These are phyloP conservation scores for Nymphalis io DNA, from an alignment of 1,140 invertebrate genomes.

Conservation along the genomic window DNA sequence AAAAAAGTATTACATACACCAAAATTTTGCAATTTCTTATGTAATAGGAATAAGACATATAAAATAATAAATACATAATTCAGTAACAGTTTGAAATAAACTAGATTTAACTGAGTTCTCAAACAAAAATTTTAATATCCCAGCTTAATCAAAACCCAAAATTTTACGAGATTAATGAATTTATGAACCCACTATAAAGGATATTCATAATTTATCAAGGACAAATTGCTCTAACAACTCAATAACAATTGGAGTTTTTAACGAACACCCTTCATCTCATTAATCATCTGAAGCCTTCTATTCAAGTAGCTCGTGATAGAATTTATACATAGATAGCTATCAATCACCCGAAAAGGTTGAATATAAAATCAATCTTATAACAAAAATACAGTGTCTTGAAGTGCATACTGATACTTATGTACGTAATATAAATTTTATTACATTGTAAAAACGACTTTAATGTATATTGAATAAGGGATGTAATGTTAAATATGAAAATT, in stretches of 20 bases:
- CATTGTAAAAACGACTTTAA: background rate
- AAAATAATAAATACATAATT: no score
- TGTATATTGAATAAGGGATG: background rate
- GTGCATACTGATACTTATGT: constrained; percentile 4
- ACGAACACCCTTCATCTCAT: constrained; percentile 47
- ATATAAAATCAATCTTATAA: constrained; percentile 34
- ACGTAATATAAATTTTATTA: background rate
- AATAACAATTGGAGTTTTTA: constrained; percentile 42
- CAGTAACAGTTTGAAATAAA: background rate
- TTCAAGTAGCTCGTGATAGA: constrained; percentile 43
- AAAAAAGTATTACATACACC: no score
- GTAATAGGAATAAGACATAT: no score
- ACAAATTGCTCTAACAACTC: constrained; percentile 45
- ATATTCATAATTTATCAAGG: constrained; percentile 42
- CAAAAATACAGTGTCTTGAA: constrained; percentile 16
- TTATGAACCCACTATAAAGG: constrained; percentile 14
- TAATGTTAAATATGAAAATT: background rate
- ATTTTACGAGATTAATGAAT: constrained; percentile 8
- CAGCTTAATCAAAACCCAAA: background rate
- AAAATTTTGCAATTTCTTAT: no score
- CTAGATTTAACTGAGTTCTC: background rate
- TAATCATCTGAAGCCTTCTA: constrained; percentile 54
- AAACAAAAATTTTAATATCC: background rate
- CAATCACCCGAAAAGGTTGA: constrained; percentile 38
- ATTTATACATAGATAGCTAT: constrained; percentile 46